Base-by-base conservation (phyloP, 2,113 vertebrate genomes). In the Vanacampus margaritifer region DNA sequence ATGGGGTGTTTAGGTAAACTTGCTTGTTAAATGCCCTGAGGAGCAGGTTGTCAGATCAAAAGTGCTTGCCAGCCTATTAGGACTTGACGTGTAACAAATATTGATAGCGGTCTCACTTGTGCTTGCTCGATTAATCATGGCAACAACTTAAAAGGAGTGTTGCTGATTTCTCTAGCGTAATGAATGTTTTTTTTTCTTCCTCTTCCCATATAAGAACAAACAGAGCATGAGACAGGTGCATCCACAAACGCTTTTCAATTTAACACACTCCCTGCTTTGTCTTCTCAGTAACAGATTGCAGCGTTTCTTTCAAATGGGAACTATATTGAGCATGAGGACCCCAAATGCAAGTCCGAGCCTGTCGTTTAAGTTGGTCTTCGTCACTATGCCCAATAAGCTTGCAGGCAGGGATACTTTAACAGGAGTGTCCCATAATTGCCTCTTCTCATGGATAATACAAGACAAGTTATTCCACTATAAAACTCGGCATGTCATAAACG, bases 401-500 rank as follows among this genome's bases (percentile, higher is more conserved):
- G 37, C 46, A 59, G 83, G 81, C 76, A 76, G 57, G 68, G 66
- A 65, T 73, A 83, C 79, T 79, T 83, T 79, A 69, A 82, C 75
- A 78, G 68, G 85, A 85, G 89, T 87, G 73, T 78, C 75, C 76
- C 54, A 26, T 89, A 88, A 90, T 91, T 89, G 79, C 76, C 78
- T 63, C 79, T 81, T 87, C 83, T 87, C 81, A 81, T 70, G 84
- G 85, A 77, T 79, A 69, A 83, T 82, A 82, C 81, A 80, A 85
- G 75, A 71, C 79, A 79, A 75, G 76, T 80, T 81, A 84, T 86
- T 87, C 71, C 69, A 68, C 69, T 74, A 80, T 86, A 88, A 90
- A 86, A 86, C 81, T 83, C 83, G 75, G 72, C 82, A 83, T 86
- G 80, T 85, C 89, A 87, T 87, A 88, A 89, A 86, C 73, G 75